These are phyloP conservation scores for Spodoptera litura DNA, from an alignment of 1,140 invertebrate species.

Conservation along the genomic window DNA sequence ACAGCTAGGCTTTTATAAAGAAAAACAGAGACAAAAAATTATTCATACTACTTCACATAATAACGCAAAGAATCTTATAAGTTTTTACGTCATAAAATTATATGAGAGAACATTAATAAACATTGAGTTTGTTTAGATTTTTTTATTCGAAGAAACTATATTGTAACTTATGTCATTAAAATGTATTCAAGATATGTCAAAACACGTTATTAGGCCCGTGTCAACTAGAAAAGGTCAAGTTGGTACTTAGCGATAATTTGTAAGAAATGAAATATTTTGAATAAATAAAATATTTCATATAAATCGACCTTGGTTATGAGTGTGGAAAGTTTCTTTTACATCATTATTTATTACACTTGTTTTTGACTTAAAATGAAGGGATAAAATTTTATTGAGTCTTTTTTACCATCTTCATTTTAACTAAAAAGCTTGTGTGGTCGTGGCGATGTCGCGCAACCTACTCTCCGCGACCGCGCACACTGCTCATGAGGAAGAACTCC, in stretches of 20 bases:
- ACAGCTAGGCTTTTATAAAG: too few species aligned
- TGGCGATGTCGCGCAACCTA: too few species aligned
- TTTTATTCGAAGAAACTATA: not conserved
- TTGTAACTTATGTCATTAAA: not conserved
- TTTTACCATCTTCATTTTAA: too few species aligned
- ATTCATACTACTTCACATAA: too few species aligned
- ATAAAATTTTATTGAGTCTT: too few species aligned
- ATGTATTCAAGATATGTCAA: conserved; percentile 24
- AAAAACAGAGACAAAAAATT: too few species aligned
- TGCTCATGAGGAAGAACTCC: too few species aligned
- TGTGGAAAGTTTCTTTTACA: conserved; percentile 1
- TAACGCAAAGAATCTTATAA: too few species aligned
- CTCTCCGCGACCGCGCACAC: too few species aligned
- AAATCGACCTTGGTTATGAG: not conserved
- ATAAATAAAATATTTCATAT: conserved; percentile 16
- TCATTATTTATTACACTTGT: not conserved
- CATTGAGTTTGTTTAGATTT: not conserved
- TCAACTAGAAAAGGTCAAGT: conserved; percentile 13
- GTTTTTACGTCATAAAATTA: not conserved
- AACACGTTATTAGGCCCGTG: conserved; percentile 11
- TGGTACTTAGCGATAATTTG: conserved; percentile 30
- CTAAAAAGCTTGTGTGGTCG: too few species aligned
- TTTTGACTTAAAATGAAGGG: not conserved
- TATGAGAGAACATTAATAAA: conserved; percentile 7
- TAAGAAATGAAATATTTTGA: conserved; percentile 12